Base-by-base conservation (phyloP, 2,888 invertebrate species). In the Eumerus sabulonum region DNA sequence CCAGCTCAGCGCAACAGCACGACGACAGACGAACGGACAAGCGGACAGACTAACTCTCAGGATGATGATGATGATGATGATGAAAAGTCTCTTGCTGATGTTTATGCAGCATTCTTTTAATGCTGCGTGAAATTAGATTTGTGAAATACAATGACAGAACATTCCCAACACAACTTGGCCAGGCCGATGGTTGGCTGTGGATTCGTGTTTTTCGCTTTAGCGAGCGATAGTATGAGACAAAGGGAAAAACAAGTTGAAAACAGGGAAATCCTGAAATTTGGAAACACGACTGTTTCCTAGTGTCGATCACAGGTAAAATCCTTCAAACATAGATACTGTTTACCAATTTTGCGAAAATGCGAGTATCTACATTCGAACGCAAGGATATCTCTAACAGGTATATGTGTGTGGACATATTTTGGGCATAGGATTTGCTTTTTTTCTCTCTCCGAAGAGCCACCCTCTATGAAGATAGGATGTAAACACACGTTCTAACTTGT, bases 51-150 rank as follows among this genome's bases (percentile, higher is more conserved):
- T 27, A 27, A 4, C 27, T 27, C 7, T 7, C 27, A n/a, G 3
- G 27, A 27, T 27, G 27, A 7, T n/a, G 27, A 27, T 27, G 27
- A 14, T 7, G 27, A 27, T 27, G 27, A 7, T n/a, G 27, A 27
- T 27, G 27, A 14, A 36, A 44, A 57, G 36, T 64, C 14, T 64
- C 51, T 59, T 59, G 62, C 50, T 62, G 67, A 36, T 67, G 77
- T 62, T 68, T 62, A 62, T 67, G 66, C 66, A 68, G 44, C 36
- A 57, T 85, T 85, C 84, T 84, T 86, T 86, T 87, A 87, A 87
- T 87, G 85, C 87, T 86, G 87, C 87, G 87, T 87, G 87, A 87
- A 87, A 87, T 87, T 88, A 88, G 87, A 88, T 88, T 87, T 88
- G 74, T 74, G 64, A 74, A 74, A 74, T 70, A 79, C 64, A 74